Evolutionary conservation across 2,888 invertebrate species (phyloP).

Genomic region (Scaptodrosophila latifasciaeformis): DNA sequence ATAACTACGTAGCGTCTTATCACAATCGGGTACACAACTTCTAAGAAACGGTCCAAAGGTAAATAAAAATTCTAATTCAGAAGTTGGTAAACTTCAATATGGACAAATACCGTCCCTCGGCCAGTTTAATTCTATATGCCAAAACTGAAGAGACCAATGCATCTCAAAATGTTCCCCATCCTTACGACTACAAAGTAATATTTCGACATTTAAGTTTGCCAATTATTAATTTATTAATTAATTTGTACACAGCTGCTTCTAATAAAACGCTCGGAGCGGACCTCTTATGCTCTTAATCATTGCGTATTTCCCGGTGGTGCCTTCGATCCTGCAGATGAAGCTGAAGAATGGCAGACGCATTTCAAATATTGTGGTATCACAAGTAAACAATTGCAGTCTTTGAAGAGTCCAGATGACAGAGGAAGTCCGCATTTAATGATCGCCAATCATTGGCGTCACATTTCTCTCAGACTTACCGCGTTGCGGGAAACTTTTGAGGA

Average conservation of each 20-base stretch:
- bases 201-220: too few species aligned
- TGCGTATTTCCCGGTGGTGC: constrained; percentile 94
- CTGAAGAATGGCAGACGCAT: constrained; percentile 81
- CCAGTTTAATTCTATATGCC: constrained; percentile 58
- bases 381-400: constrained; percentile 74
- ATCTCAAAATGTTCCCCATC: too few species aligned
- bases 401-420: constrained; percentile 53
- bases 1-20: background rate
- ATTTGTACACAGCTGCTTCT: constrained; percentile 56
- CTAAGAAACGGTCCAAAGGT: constrained; percentile 42
- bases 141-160: constrained; percentile 11
- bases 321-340: constrained; percentile 80
- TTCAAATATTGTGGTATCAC: constrained; percentile 79
- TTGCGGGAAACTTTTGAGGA: constrained; percentile 95
- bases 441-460: constrained; percentile 76
- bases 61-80: constrained; percentile 2
- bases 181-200: constrained; percentile 58
- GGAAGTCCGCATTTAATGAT: constrained; percentile 74
- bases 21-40: too few species aligned
- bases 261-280: constrained; percentile 81
- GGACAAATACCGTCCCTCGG: constrained; percentile 58
- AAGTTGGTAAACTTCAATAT: background rate
- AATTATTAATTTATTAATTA: background rate
- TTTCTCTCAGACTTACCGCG: constrained; percentile 88
- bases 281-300: constrained; percentile 85